Evolutionary conservation across 2,797 vertebrate genomes (phyloP).

Genomic region (Sebastes diaconus): DNA sequence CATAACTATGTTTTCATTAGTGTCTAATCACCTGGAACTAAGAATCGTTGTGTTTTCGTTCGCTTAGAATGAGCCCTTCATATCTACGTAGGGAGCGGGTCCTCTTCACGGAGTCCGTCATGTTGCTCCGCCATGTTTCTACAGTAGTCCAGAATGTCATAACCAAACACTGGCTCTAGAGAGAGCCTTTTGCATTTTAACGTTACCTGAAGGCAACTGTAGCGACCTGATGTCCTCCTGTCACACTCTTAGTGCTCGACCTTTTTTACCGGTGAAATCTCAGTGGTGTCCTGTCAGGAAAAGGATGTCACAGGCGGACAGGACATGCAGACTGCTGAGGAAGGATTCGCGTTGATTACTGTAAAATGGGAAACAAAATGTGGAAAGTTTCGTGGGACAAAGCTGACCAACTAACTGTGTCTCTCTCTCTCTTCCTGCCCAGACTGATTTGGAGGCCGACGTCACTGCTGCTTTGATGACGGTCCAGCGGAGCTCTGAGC

Average conservation of each 20-base stretch:
- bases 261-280: background rate
- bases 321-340: background rate
- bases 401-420: background rate
- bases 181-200: no score
- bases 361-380: background rate
- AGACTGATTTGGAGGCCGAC: constrained; percentile 59
- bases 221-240: background rate
- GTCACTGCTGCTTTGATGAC: constrained; percentile 44
- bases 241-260: background rate
- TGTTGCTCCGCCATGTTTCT: no score
- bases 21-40: no score
- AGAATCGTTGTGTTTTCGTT: no score
- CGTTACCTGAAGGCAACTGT: rapidly evolving
- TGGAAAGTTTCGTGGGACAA: constrained; percentile 8
- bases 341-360: background rate
- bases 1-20: no score
- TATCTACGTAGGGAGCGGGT: no score
- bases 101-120: no score
- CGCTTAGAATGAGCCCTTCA: no score
- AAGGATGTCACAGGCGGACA: background rate
- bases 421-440: constrained; percentile 28
- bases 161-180: no score
- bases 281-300: constrained; percentile 26
- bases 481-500: constrained; percentile 37
- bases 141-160: no score